These are phyloP conservation scores for Telmatochromis brichardi DNA, from an alignment of 2,113 vertebrate genomes.

Conservation along the genomic window DNA sequence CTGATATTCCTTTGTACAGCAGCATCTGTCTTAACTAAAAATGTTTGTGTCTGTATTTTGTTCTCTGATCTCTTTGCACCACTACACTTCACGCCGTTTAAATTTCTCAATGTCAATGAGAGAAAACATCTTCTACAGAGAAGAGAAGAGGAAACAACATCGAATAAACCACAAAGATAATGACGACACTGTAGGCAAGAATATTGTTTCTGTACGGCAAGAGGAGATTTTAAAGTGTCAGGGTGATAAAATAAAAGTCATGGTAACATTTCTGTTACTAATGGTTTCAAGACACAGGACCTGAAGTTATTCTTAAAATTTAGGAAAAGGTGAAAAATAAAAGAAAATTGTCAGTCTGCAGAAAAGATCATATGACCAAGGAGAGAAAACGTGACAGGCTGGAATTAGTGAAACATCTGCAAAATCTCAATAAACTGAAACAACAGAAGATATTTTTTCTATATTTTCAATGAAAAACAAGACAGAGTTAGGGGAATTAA, in stretches of 20 bases:
- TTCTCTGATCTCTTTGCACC: constrained; percentile 53
- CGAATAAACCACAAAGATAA: background rate
- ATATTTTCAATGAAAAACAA: background rate
- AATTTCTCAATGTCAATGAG: background rate
- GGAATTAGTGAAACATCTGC: no score
- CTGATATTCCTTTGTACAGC: background rate
- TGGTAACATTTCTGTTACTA: constrained; percentile 33
- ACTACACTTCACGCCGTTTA: constrained; percentile 1
- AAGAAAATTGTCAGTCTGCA: background rate
- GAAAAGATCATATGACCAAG: no score
- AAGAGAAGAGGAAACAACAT: background rate
- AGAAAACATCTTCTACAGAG: background rate
- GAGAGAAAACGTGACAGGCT: no score
- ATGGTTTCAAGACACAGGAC: background rate
- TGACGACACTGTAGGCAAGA: background rate
- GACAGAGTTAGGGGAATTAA: fast-evolving
- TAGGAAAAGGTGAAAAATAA: background rate
- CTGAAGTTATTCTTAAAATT: background rate
- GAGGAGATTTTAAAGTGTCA: background rate
- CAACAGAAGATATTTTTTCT: background rate
- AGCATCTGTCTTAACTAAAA: constrained; percentile 20
- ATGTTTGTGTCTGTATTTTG: constrained; percentile 35
- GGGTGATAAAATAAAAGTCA: background rate
- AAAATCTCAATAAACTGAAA: no score
- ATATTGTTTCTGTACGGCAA: background rate